Conservation (phyloP, 2,113 vertebrate species). For the Ursus arctos region DNA sequence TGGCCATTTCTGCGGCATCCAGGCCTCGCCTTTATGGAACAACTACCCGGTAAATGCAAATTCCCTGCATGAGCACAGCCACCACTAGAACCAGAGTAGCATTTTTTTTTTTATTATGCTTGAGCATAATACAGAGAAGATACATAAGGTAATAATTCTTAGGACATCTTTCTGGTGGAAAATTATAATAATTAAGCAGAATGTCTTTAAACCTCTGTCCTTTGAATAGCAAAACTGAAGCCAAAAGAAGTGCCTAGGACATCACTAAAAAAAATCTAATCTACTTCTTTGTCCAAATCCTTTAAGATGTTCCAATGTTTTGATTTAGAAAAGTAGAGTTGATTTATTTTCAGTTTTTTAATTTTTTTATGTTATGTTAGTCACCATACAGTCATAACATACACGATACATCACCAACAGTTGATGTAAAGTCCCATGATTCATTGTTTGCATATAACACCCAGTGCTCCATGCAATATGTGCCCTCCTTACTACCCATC, state of each 20-base stretch:
- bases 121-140: neutral
- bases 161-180: neutral
- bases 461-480: no score
- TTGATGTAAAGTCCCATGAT: no score
- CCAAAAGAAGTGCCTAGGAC: neutral
- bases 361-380: no score
- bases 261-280: neutral
- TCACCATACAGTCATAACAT: no score
- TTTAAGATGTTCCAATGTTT: neutral
- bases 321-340: neutral
- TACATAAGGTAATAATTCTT: neutral
- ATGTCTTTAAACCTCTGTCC: neutral
- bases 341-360: neutral
- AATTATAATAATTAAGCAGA: neutral
- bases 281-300: neutral
- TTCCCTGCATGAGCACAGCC: neutral
- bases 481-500: no score
- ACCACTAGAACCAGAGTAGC: no score
- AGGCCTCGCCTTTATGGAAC: constrained; percentile 74
- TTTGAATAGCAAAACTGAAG: neutral
- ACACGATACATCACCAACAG: no score
- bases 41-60: neutral
- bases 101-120: neutral
- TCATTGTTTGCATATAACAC: no score
- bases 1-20: constrained; percentile 68